A percentile compares a stretch with the other conserved stretches of the same genome.
phyloP scores from a whole-genome alignment of 2,113 vertebrate species.

The Thamnaconus septentrionalis region DNA sequence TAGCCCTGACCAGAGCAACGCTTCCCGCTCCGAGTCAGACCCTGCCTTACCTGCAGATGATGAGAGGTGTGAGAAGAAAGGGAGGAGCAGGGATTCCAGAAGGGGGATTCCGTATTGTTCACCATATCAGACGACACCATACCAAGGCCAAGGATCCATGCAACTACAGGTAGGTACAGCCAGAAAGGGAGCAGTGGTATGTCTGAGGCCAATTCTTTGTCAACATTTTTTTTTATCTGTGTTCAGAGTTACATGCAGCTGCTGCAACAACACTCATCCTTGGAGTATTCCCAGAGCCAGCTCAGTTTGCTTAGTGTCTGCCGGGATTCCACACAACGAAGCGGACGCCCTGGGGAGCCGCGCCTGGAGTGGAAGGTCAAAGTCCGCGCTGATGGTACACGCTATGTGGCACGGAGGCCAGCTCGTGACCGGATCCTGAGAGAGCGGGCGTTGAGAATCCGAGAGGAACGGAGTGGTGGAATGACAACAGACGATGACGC shows the following conservation, averaged over 20 bases:
- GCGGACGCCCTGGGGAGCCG: conserved; percentile 74
- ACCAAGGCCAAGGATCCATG: conserved; percentile 80
- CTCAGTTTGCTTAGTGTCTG: conserved; percentile 88
- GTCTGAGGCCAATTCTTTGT: neutral
- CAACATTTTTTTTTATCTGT: conserved; percentile 14
- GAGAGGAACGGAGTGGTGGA: conserved; percentile 90
- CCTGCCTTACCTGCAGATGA: conserved; percentile 77
- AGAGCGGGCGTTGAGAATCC: conserved; percentile 92
- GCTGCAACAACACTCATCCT: conserved; percentile 90
- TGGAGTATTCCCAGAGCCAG: conserved; percentile 94
- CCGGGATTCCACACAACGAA: conserved; percentile 76
- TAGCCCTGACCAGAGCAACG: conserved; percentile 76
- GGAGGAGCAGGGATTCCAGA: conserved; percentile 56
- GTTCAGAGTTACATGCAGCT: conserved; percentile 94
- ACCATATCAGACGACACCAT: conserved; percentile 83
- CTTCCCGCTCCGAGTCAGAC: conserved; percentile 69
- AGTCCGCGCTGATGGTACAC: conserved; percentile 89
- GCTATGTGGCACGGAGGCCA: conserved; percentile 90
- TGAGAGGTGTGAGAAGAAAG: conserved; percentile 75
- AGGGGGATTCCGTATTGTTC: conserved; percentile 79
- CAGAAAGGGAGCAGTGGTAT: neutral
- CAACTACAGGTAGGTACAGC: conserved; percentile 78
- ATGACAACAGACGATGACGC: conserved; percentile 95
- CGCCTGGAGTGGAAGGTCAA: conserved; percentile 97
- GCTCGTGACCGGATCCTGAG: conserved; percentile 91